Percentiles rank a stretch among this genome's conserved stretches.
Evolutionary conservation across 1,140 invertebrate species (phyloP).

Genomic region (Lordiphosa mommai): DNA sequence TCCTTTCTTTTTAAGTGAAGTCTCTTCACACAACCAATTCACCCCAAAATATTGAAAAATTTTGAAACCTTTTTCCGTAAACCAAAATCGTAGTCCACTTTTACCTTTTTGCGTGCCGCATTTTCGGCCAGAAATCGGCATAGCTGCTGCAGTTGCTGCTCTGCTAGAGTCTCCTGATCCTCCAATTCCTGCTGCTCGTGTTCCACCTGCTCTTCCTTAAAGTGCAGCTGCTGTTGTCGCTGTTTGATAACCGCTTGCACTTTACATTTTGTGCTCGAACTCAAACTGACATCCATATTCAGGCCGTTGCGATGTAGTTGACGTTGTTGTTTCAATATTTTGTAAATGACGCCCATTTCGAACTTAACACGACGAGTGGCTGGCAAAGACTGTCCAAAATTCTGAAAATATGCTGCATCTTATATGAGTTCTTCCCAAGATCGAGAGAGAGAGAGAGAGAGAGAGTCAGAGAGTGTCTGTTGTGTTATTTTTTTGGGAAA

Average conservation of each 20-base stretch:
- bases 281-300: conserved; percentile 57
- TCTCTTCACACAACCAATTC: no score
- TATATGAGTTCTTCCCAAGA: conserved; percentile 31
- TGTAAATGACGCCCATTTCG: conserved; percentile 71
- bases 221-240: conserved; percentile 35
- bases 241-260: conserved; percentile 59
- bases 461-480: background rate
- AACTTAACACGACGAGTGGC: conserved; percentile 23
- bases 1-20: no score
- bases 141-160: conserved; percentile 63
- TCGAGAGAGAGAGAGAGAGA: conserved; percentile 4
- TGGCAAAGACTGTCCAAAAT: conserved; percentile 44
- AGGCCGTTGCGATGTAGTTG: conserved; percentile 11
- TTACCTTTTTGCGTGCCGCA: conserved; percentile 57
- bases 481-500: conserved; percentile 19
- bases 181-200: conserved; percentile 4
- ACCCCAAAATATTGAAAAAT: no score
- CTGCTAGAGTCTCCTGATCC: conserved; percentile 31
- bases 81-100: background rate
- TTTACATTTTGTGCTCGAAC: conserved; percentile 49
- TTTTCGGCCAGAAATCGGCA: conserved; percentile 70
- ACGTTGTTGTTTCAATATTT: conserved; percentile 67
- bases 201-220: conserved; percentile 19
- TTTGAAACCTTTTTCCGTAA: no score
- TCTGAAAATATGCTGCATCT: conserved; percentile 17